A percentile compares a stretch with the other conserved stretches of the same genome.
These are phyloP conservation scores for Leucoptera coffeella DNA, from an alignment of 2,888 invertebrate species.

Conservation along the genomic window DNA sequence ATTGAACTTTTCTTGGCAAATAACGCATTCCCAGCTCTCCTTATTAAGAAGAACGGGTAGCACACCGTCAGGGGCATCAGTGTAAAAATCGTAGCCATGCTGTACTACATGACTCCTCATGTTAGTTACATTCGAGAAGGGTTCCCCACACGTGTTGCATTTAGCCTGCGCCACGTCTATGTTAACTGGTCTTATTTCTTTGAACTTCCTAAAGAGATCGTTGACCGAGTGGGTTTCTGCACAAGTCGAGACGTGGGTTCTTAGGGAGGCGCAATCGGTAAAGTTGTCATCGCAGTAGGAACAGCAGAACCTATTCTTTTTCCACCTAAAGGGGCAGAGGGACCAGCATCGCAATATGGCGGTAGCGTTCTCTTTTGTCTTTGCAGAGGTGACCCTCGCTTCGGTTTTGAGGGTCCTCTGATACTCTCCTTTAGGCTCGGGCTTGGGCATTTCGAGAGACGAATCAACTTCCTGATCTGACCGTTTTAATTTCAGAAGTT, in stretches of 20 bases:
- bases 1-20: slow-evolving; percentile 15
- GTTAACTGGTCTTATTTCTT: slow-evolving; percentile 37
- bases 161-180: slow-evolving; percentile 24
- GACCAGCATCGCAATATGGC: slow-evolving; percentile 32
- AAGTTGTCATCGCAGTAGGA: slow-evolving; percentile 34
- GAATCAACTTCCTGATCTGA: slow-evolving; percentile 6
- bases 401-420: slow-evolving; percentile 28
- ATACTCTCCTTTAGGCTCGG: slow-evolving; percentile 15
- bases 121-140: slow-evolving; percentile 14
- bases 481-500: slow-evolving; percentile 13
- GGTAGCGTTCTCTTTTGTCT: slow-evolving; percentile 36
- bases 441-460: no score
- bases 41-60: slow-evolving; percentile 17
- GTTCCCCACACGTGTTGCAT: slow-evolving; percentile 20
- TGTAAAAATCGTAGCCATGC: slow-evolving; percentile 23
- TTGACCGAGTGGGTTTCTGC: slow-evolving; percentile 17
- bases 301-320: slow-evolving; percentile 31
- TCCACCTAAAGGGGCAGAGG: slow-evolving; percentile 34
- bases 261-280: slow-evolving; percentile 20
- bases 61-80: slow-evolving; percentile 28
- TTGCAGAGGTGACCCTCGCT: slow-evolving; percentile 21
- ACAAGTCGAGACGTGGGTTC: slow-evolving; percentile 24
- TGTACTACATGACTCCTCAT: slow-evolving; percentile 24
- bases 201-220: slow-evolving; percentile 37
- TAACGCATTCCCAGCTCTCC: slow-evolving; percentile 12